Conservation (phyloP, 2,113 vertebrate species). For the Pteronura brasiliensis region DNA sequence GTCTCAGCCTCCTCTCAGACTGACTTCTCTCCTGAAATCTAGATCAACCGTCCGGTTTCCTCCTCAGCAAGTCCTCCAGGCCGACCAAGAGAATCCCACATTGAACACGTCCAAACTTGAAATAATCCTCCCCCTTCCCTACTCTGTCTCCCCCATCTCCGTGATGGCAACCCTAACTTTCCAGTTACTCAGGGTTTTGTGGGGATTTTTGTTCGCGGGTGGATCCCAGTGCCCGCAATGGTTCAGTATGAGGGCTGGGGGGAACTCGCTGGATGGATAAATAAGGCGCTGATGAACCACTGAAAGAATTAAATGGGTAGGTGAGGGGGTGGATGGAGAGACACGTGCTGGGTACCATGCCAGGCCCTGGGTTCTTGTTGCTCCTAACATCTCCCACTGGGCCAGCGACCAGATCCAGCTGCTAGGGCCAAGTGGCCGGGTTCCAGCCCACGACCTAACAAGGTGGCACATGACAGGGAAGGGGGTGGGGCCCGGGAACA, state of each 20-base stretch:
- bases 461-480: slow-evolving; percentile 26
- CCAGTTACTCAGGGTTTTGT: not conserved
- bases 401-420: slow-evolving; percentile 22
- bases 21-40: not conserved
- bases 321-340: not conserved
- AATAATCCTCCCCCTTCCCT: not conserved
- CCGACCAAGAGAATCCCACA: not conserved
- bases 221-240: not conserved
- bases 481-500: not conserved
- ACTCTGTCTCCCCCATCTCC: not conserved
- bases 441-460: not conserved
- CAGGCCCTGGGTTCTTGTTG: not conserved
- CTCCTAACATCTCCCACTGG: not conserved
- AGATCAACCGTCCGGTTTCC: not conserved
- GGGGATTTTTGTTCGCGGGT: not conserved
- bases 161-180: not conserved
- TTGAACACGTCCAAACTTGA: not conserved
- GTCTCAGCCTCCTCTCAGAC: not conserved
- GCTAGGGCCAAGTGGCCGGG: not conserved
- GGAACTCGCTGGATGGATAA: not conserved
- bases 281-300: not conserved
- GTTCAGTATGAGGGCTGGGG: not conserved
- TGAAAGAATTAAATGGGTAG: not conserved
- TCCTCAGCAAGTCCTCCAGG: not conserved
- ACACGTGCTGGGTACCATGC: not conserved